These are phyloP conservation scores for Proctacanthus coquilletti DNA, from an alignment of 1,140 invertebrate genomes.

Conservation along the genomic window DNA sequence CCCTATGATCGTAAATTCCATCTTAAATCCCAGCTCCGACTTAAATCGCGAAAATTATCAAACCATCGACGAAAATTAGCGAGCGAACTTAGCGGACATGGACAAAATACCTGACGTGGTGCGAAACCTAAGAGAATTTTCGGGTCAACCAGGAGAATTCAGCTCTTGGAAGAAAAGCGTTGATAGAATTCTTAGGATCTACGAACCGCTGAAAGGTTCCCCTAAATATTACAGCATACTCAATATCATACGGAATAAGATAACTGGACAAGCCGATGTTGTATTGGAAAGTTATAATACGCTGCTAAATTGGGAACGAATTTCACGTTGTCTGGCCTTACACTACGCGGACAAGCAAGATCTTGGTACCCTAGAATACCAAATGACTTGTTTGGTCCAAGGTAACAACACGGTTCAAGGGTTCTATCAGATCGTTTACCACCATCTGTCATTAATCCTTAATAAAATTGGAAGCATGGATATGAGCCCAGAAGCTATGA, in stretches of 20 bases:
- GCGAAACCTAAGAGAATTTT: conserved; percentile 1
- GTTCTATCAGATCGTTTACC: background rate
- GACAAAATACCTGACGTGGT: conserved; percentile 3
- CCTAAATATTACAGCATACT: conserved; percentile 6
- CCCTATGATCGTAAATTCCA: no score
- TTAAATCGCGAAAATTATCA: no score
- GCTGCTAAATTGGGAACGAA: background rate
- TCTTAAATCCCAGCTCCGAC: no score
- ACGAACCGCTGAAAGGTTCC: background rate
- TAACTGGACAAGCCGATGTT: conserved; percentile 1
- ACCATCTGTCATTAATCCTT: conserved; percentile 1
- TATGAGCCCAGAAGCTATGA: background rate
- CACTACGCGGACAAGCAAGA: conserved; percentile 7
- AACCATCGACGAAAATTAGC: no score
- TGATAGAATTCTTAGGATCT: conserved; percentile 3
- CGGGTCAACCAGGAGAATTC: conserved; percentile 3
- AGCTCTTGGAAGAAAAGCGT: conserved; percentile 7
- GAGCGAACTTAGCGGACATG: background rate
- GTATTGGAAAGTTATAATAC: background rate
- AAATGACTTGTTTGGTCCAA: background rate
- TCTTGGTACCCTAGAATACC: conserved; percentile 3
- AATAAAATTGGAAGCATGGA: background rate
- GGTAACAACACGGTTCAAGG: background rate
- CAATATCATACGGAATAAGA: conserved; percentile 1
- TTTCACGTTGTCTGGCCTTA: background rate